A percentile compares a stretch with the other conserved stretches of the same genome.
These are phyloP conservation scores for Notarius quadriscutis DNA, from an alignment of 2,113 vertebrate species.

Conservation along the genomic window DNA sequence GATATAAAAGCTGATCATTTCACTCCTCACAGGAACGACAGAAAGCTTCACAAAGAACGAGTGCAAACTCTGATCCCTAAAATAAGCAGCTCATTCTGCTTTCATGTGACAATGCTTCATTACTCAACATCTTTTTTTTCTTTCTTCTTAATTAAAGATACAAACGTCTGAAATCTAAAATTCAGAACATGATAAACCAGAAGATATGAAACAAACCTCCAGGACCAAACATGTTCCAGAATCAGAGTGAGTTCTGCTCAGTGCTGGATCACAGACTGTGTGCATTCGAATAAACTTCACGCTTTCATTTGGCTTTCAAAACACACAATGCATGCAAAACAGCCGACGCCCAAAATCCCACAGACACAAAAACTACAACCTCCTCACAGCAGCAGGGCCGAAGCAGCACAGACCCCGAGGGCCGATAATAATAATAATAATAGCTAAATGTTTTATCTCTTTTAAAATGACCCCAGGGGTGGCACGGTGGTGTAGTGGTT, in stretches of 20 bases:
- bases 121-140: neutral
- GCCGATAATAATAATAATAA: neutral
- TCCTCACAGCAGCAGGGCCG: neutral
- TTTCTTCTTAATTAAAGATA: neutral
- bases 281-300: neutral
- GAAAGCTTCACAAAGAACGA: slow-evolving; percentile 7
- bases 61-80: neutral
- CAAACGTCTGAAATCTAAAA: neutral
- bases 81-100: neutral
- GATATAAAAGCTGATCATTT: slow-evolving; percentile 21
- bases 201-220: neutral
- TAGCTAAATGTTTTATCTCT: neutral
- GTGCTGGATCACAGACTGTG: neutral
- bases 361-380: neutral
- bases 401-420: neutral
- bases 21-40: slow-evolving; percentile 9
- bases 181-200: too few species aligned
- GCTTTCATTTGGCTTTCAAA: slow-evolving; percentile 27
- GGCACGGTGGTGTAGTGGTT: too few species aligned
- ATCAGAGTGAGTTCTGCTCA: neutral
- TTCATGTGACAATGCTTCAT: neutral
- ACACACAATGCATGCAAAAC: slow-evolving; percentile 1
- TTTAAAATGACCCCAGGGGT: neutral
- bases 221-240: neutral
- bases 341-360: neutral